Conservation (phyloP, 2,113 vertebrate genomes). For the Anas platyrhynchos region DNA sequence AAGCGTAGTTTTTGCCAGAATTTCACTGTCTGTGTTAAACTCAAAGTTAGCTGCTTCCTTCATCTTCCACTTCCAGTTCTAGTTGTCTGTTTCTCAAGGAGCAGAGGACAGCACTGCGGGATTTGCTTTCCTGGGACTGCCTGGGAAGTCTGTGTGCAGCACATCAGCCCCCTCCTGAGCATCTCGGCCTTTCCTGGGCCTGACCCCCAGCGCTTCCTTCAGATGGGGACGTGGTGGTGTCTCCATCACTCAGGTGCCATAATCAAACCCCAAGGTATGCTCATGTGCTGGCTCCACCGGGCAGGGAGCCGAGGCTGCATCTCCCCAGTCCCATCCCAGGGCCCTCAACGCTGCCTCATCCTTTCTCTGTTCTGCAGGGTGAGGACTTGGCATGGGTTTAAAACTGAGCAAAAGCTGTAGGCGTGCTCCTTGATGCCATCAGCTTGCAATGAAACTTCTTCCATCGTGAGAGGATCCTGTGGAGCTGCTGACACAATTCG, state of each 20-base stretch:
- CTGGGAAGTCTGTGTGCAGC: not conserved
- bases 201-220: not conserved
- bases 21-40: not conserved
- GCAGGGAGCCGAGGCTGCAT: not conserved
- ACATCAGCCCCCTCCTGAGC: fast-evolving
- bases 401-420: fast-evolving
- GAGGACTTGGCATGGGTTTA: not conserved
- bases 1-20: not conserved
- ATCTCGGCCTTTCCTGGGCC: not conserved
- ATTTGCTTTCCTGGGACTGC: fast-evolving
- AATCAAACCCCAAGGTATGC: fast-evolving
- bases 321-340: not conserved
- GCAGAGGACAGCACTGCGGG: not conserved
- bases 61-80: not conserved
- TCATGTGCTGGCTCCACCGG: fast-evolving
- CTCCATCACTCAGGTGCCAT: fast-evolving
- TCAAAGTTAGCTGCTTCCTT: not conserved
- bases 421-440: fast-evolving
- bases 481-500: not conserved
- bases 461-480: not conserved
- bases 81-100: not conserved
- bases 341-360: fast-evolving
- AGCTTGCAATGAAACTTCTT: not conserved
- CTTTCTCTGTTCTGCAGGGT: not conserved
- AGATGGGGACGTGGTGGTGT: not conserved